A percentile compares a stretch with the other conserved stretches of the same genome.
Conservation (phyloP, 2,888 invertebrate species). For the Lasioglossum oenotherae region DNA sequence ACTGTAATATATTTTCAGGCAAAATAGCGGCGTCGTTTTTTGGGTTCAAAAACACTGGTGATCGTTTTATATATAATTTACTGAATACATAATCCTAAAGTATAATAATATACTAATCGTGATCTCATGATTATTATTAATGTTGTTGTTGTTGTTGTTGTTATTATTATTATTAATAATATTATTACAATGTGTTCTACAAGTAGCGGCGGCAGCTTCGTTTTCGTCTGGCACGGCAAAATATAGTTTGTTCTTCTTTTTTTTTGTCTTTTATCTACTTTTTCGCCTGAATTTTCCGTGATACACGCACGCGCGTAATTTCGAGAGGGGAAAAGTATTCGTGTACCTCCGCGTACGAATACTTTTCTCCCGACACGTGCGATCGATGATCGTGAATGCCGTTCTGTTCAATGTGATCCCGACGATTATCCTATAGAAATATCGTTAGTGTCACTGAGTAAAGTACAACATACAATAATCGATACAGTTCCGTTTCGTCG, state of each 20-base stretch:
- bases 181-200: slow-evolving; percentile 75
- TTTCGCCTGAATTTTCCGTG: slow-evolving; percentile 25
- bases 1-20: background rate
- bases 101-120: slow-evolving; percentile 60
- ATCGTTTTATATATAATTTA: slow-evolving; percentile 78
- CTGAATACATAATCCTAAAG: slow-evolving; percentile 77
- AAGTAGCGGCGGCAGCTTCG: slow-evolving; percentile 76
- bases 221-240: slow-evolving; percentile 71
- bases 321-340: background rate
- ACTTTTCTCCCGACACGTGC: background rate
- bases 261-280: slow-evolving; percentile 48
- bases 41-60: slow-evolving; percentile 26
- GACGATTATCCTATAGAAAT: slow-evolving; percentile 58
- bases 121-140: slow-evolving; percentile 47
- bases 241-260: slow-evolving; percentile 64
- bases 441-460: slow-evolving; percentile 61
- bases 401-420: slow-evolving; percentile 16
- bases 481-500: slow-evolving; percentile 42
- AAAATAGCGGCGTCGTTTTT: background rate
- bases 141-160: slow-evolving; percentile 18
- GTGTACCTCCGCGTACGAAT: background rate
- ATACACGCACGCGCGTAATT: background rate
- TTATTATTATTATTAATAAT: slow-evolving; percentile 47
- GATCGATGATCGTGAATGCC: slow-evolving; percentile 16
- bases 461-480: slow-evolving; percentile 57